These are phyloP conservation scores for Coregonus sp. DNA, from an alignment of 2,797 vertebrate genomes.

Conservation along the genomic window DNA sequence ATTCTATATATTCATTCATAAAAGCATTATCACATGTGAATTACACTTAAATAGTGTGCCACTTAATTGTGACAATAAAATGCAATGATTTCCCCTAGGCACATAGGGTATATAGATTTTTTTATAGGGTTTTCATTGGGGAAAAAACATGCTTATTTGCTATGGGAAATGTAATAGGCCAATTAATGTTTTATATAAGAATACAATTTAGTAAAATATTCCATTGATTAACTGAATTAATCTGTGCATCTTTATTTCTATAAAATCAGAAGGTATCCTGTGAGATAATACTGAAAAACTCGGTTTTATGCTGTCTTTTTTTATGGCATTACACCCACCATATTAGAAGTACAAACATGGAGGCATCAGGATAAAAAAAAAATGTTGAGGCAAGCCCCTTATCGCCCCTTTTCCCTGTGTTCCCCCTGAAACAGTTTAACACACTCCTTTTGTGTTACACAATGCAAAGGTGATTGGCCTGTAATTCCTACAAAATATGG, in stretches of 20 bases:
- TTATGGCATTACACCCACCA: constrained; percentile 75
- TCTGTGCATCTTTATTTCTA: constrained; percentile 12
- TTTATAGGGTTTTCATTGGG: background rate
- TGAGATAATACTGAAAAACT: constrained; percentile 42
- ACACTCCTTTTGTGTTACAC: constrained; percentile 32
- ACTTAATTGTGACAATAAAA: constrained; percentile 3
- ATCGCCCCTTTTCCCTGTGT: constrained; percentile 59
- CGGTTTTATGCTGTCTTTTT: constrained; percentile 60
- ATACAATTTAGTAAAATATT: constrained; percentile 5
- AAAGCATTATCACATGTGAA: background rate
- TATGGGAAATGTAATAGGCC: background rate
- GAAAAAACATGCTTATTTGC: background rate
- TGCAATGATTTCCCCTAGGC: constrained; percentile 10
- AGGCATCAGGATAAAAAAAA: constrained; percentile 70
- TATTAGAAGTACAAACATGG: constrained; percentile 79
- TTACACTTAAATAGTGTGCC: background rate
- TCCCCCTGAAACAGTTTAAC: constrained; percentile 45
- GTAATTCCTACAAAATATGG: constrained; percentile 38
- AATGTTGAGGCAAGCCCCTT: constrained; percentile 62
- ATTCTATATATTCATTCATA: background rate
- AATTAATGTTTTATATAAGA: background rate
- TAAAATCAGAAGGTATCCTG: constrained; percentile 16
- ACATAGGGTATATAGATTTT: constrained; percentile 18
- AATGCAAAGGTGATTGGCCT: constrained; percentile 31
- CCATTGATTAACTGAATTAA: constrained; percentile 5